Evolutionary conservation across 1,140 invertebrate genomes (phyloP), one percentile per base, ranked within the genome.

Genomic region (Leptopilina boulardi): DNA sequence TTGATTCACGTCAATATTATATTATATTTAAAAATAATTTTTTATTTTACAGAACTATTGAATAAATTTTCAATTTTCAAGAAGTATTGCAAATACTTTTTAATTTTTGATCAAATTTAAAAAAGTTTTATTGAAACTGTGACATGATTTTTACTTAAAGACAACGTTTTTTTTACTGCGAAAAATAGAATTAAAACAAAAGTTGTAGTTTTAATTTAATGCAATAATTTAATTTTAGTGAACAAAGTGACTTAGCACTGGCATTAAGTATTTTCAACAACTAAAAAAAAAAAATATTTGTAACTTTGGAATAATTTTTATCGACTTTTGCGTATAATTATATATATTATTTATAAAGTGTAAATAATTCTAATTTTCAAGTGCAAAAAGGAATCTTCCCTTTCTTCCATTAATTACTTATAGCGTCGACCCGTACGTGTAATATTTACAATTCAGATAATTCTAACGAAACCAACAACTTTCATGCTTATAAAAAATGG

Each of bases 61-160:
- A 9, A 2, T 6, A 38, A 38, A 38, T 6, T 38, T 38, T 38
- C 5, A 30, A 30, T 30, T 30, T 30, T 30, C 26, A 30, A 3
- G 26, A 38, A 38, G 34, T 38, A 38, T 38, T 38, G 34, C 5
- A 38, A 38, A n/a, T n/a, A 47, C 42, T 47, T 47, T 47, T 47
- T 42, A 42, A 47, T n/a, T 47, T 47, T 38, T 38, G 8, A 30
- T 30, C 26, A 30, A 30, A 30, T 38, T 38, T 38, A 38, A 38
- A 34, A 34, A 34, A 34, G 30, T 34, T 34, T 34, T 34, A 8
- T 38, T 38, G 73, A 80, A 77, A 75, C 71, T 78, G 38, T 70
- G 42, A 80, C 66, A 77, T 38, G 59, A 19, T 72, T 73, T 19
- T 15, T 30, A 11, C 26, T 30, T 66, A n/a, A 30, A 3, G 21